These are phyloP conservation scores for Alexandromys fortis DNA, from an alignment of 2,113 vertebrate genomes.

Conservation along the genomic window DNA sequence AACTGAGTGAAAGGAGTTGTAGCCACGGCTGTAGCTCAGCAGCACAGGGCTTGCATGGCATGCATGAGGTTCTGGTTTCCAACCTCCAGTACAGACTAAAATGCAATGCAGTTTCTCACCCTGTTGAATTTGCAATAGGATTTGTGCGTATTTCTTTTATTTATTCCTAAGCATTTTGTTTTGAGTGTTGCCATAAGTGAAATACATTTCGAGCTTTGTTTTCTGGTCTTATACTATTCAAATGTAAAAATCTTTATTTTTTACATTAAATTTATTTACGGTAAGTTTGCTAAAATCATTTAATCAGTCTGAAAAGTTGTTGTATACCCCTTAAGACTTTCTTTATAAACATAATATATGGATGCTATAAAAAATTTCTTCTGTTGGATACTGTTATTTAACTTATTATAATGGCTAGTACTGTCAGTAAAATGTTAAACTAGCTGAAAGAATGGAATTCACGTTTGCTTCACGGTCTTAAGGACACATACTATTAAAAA, in stretches of 20 bases:
- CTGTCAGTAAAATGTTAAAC: neutral
- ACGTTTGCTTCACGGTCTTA: neutral
- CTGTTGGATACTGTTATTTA: neutral
- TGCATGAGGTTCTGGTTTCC: neutral
- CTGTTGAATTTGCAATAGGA: neutral
- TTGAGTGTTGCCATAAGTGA: neutral
- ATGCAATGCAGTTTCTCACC: neutral
- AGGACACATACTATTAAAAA: neutral
- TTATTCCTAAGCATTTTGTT: neutral
- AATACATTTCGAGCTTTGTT: neutral
- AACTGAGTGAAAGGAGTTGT: no score
- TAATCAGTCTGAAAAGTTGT: neutral
- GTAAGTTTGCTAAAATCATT: neutral
- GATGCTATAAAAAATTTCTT: neutral
- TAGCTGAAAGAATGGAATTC: neutral
- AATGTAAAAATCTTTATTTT: neutral
- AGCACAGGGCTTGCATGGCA: neutral
- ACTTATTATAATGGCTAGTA: neutral
- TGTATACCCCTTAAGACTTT: neutral
- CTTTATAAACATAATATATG: neutral
- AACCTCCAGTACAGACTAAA: neutral
- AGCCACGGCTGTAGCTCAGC: neutral
- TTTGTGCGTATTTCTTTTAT: neutral
- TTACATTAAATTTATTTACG: neutral
- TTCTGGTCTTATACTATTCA: neutral